Evolutionary conservation across 2,113 vertebrate species (phyloP).

Genomic region (Austrofundulus limnaeus): DNA sequence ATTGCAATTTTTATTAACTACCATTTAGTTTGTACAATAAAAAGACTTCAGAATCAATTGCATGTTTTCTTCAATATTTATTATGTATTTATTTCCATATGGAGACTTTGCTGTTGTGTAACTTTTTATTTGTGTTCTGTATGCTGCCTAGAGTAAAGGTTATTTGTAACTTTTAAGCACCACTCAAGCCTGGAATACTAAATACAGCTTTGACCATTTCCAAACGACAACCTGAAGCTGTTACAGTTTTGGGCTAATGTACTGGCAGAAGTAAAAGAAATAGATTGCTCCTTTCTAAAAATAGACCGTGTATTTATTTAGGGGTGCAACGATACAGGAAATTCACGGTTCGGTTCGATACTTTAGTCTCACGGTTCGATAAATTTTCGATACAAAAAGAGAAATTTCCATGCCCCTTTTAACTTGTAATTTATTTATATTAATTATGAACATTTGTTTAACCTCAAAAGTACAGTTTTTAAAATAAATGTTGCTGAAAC

Average conservation of each 20-base stretch:
- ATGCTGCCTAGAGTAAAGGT: constrained; percentile 21
- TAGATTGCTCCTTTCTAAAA: constrained; percentile 54
- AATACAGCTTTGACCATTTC: constrained; percentile 58
- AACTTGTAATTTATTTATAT: too few relatives aligned
- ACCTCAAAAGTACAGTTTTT: too few relatives aligned
- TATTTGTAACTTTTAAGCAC: constrained; percentile 42
- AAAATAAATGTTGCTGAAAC: too few relatives aligned
- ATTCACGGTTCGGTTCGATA: too few relatives aligned
- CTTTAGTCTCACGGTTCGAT: too few relatives aligned
- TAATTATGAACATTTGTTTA: too few relatives aligned
- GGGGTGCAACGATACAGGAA: too few relatives aligned
- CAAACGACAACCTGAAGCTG: constrained; percentile 54
- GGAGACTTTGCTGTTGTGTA: constrained; percentile 10
- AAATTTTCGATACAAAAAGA: too few relatives aligned
- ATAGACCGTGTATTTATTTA: constrained; percentile 49
- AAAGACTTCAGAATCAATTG: too few relatives aligned
- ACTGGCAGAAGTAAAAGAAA: constrained; percentile 60
- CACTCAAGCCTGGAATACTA: constrained; percentile 59
- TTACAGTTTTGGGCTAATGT: constrained; percentile 42
- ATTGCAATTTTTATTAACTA: too few relatives aligned
- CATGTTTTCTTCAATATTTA: constrained; percentile 1
- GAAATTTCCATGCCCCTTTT: too few relatives aligned
- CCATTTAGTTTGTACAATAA: too few relatives aligned
- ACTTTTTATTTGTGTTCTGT: constrained; percentile 17
- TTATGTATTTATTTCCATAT: constrained; percentile 1